Evolutionary conservation across 2,888 invertebrate genomes (phyloP).

Genomic region (Trypoxylon attenuatum): DNA sequence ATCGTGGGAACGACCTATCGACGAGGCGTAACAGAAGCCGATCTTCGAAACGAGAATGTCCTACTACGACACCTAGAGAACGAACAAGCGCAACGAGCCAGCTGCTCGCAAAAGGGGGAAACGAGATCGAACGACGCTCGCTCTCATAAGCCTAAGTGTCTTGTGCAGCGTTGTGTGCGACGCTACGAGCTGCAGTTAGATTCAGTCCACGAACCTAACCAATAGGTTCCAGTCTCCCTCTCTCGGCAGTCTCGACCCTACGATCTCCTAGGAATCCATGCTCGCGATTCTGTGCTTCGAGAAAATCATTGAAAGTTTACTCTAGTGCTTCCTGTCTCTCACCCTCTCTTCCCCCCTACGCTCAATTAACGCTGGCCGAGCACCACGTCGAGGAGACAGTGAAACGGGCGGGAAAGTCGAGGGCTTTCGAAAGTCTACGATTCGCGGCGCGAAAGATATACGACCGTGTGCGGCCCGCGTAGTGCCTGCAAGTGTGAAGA

Average conservation of each 20-base stretch:
- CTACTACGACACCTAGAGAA: conserved; percentile 26
- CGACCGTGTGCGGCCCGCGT: background rate
- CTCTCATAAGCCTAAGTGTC: too few relatives aligned
- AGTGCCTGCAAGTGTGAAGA: background rate
- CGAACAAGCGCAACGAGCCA: conserved; percentile 11
- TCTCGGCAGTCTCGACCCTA: too few relatives aligned
- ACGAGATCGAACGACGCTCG: conserved; percentile 20
- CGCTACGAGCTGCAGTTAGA: too few relatives aligned
- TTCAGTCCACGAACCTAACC: too few relatives aligned
- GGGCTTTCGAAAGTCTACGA: too few relatives aligned
- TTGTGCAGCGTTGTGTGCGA: too few relatives aligned
- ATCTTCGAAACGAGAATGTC: conserved; percentile 33
- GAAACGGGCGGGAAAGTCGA: conserved; percentile 2
- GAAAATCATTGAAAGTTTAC: too few relatives aligned
- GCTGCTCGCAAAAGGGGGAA: conserved; percentile 19
- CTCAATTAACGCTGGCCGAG: too few relatives aligned
- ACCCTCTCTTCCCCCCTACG: background rate
- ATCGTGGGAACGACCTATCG: background rate
- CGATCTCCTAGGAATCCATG: too few relatives aligned
- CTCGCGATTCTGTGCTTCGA: background rate
- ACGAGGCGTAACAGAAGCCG: conserved; percentile 1
- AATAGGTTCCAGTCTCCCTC: too few relatives aligned
- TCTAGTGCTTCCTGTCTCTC: background rate
- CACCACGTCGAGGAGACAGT: too few relatives aligned
- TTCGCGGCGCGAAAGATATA: background rate